phyloP scores from a whole-genome alignment of 2,888 invertebrate genomes.

The Troides aeacus region DNA sequence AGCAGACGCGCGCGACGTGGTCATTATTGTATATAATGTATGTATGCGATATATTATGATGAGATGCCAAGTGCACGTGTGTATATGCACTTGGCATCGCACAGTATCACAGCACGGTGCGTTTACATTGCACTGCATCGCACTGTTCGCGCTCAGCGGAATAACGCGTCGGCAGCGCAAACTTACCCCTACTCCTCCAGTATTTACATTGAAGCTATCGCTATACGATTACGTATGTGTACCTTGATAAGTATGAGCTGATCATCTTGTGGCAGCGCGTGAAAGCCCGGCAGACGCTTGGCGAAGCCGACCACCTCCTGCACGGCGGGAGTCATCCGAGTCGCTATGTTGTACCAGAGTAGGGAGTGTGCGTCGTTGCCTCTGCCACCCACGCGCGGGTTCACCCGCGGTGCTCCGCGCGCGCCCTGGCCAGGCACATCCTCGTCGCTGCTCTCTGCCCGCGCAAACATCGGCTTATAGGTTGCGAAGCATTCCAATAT shows the following conservation, averaged over 20 bases:
- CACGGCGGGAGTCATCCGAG: constrained; percentile 92
- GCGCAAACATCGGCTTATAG: neutral
- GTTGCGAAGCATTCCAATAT: no score
- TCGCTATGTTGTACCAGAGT: constrained; percentile 94
- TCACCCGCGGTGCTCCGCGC: constrained; percentile 16
- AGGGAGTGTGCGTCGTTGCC: constrained; percentile 85
- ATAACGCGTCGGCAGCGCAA: neutral
- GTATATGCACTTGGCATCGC: no score
- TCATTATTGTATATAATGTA: no score
- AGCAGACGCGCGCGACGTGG: no score
- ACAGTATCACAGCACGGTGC: no score
- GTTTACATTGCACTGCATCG: no score
- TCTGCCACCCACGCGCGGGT: constrained; percentile 62
- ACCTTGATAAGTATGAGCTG: constrained; percentile 97
- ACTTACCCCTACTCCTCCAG: no score
- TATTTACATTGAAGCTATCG: no score
- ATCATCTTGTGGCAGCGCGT: constrained; percentile 94
- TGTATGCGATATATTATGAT: neutral
- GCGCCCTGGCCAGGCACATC: constrained; percentile 42
- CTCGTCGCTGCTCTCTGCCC: constrained; percentile 76
- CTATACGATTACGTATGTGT: constrained; percentile 9
- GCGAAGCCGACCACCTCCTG: constrained; percentile 98
- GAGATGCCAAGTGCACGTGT: constrained; percentile 10
- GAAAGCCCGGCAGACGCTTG: constrained; percentile 96
- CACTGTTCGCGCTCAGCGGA: no score